A percentile compares a stretch with the other conserved stretches of the same genome.
Evolutionary conservation across 2,888 invertebrate genomes (phyloP).

Genomic region (Cantharis nigra): DNA sequence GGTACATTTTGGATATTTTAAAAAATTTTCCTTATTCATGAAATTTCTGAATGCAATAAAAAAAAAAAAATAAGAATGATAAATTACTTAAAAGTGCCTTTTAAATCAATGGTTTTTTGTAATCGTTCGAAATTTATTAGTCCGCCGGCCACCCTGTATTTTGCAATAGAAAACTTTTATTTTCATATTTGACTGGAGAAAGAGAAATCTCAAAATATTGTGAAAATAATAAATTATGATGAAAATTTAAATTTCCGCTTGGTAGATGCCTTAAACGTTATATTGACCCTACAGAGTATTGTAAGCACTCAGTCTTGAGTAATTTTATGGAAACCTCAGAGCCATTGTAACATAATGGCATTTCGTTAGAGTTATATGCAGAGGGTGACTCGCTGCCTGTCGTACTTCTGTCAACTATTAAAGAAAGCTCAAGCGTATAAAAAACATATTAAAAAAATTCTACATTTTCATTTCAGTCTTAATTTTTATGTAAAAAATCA

Average conservation of each 20-base stretch:
- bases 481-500: not conserved
- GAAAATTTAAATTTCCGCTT: not conserved
- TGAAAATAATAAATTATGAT: not conserved
- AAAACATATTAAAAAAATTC: not conserved
- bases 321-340: constrained; percentile 1
- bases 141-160: not conserved
- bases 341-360: constrained; percentile 1
- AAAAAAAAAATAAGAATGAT: no score
- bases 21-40: not conserved
- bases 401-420: not conserved
- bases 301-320: not conserved
- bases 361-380: not conserved
- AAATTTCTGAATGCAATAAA: not conserved
- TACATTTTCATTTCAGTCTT: no score
- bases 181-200: not conserved
- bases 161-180: not conserved
- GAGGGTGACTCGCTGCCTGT: not conserved
- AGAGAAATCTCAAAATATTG: not conserved
- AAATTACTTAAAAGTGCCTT: no score
- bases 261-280: not conserved
- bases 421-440: not conserved
- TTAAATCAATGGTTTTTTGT: no score
- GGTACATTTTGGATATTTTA: no score
- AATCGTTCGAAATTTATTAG: not conserved
- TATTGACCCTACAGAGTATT: not conserved